Evolutionary conservation across 2,113 vertebrate genomes (phyloP), one percentile per base, ranked within the genome.

Genomic region (Mirounga angustirostris): DNA sequence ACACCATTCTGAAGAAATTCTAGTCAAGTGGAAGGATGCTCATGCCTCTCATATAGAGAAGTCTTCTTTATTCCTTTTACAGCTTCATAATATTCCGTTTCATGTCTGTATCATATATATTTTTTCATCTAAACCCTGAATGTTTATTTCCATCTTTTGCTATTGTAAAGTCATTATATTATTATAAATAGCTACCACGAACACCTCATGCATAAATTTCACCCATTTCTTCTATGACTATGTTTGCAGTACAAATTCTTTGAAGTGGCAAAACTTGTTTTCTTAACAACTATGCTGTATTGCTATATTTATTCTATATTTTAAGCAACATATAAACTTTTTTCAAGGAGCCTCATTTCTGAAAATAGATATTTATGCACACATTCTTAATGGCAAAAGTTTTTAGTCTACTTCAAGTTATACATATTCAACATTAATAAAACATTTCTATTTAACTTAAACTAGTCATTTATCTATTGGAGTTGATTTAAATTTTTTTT

Each of bases 391-490:
- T n/a, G 50, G n/a, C 0, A 91, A 88, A 88, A 85, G 58, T 46
- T 67, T 26, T 52, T 61, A 81, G 6, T 40, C 36, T 95, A 33
- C 46, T 94, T 86, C 83, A 95, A 98, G 56, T 80, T 89, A 8
- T 74, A 59, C 8, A 59, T 79, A 73, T 65, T 80, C 43, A 93
- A 91, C 63, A 88, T 61, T 78, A 91, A 84, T 71, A 92, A 96
- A 96, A n/a, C 15, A 16, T n/a, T 91, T 85, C 56, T 96, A 78
- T 46, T 76, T 79, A 67, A 92, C 89, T 87, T 92, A 90, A 85
- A 30, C 36, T 76, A 76, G 15, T 40, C 30, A 58, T 94, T 86
- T 87, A 87, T 58, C 22, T 86, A 40, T 19, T 92, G 36, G 10
- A 89, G 5, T 89, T 69, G 22, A 79, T 43, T 54, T 58, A 97